These are phyloP conservation scores for Cabera pusaria DNA, from an alignment of 2,888 invertebrate species.

Conservation along the genomic window DNA sequence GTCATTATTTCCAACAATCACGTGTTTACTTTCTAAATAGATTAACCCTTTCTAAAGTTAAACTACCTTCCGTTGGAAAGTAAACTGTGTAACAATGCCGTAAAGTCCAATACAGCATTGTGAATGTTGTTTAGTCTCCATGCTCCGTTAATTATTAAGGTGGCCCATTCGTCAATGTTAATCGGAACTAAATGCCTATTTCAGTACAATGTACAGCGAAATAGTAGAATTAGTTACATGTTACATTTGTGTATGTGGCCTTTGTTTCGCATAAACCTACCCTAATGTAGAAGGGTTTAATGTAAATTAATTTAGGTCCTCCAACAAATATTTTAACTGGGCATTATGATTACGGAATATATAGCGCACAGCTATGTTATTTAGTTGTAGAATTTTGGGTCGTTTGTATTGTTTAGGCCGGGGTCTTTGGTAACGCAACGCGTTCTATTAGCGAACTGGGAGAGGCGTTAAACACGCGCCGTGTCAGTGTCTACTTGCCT, in stretches of 20 bases:
- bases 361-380: too few species aligned
- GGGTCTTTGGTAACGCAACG: too few species aligned
- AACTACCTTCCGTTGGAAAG: slow-evolving; percentile 15
- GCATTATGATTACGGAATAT: slow-evolving; percentile 3
- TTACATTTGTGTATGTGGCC: slow-evolving; percentile 13
- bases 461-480: too few species aligned
- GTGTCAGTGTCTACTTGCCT: too few species aligned
- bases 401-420: too few species aligned
- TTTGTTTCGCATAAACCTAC: slow-evolving; percentile 13
- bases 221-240: slow-evolving; percentile 22
- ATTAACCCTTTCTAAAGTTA: slow-evolving; percentile 38
- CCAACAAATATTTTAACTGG: slow-evolving; percentile 5
- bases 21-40: slow-evolving; percentile 38
- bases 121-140: too few species aligned
- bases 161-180: slow-evolving; percentile 43
- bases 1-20: slow-evolving; percentile 19
- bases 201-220: slow-evolving; percentile 24
- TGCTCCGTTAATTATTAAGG: slow-evolving; percentile 45
- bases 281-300: slow-evolving; percentile 4
- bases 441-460: too few species aligned
- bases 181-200: slow-evolving; percentile 42
- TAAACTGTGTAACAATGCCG: slow-evolving; percentile 10
- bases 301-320: slow-evolving; percentile 5
- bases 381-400: too few species aligned
- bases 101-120: slow-evolving; percentile 22